Evolutionary conservation across 2,113 vertebrate genomes (phyloP), one percentile per base, ranked within the genome.

Genomic region (Ptilorrhoa leucosticta): DNA sequence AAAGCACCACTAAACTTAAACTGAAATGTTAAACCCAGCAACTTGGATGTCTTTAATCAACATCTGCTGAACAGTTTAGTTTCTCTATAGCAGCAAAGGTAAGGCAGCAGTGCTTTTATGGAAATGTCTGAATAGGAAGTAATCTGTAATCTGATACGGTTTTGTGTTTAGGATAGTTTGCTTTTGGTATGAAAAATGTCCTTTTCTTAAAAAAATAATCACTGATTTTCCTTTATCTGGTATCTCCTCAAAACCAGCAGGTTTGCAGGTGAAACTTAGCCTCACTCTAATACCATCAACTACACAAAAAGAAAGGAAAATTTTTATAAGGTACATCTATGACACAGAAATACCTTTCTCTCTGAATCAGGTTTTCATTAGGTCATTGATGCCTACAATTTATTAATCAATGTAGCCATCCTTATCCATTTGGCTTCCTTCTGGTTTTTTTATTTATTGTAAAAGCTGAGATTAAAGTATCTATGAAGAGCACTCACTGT

Each of bases 21-120:
- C 70, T 88, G 91, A 96, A 97, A 97, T 23, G 79, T 84, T 78
- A 83, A 94, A 96, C 22, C 3, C 65, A 76, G 83, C 22, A 61
- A 93, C 80, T 82, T 94, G 80, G 88, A 91, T 87, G 91, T 83
- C 88, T 90, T 96, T 95, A 96, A 96, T 91, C 95, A 96, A 97
- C 95, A 97, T 97, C 96, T 98, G 97, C 89, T 96, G 68, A 95
- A 96, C 91, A 95, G 81, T 95, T 96, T 92, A 94, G 82, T 48
- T 85, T 83, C 89, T 83, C 87, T 73, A 73, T 2, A 83, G 71
- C 66, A 93, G 82, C 54, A 83, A 81, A 91, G 87, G 87, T 93
- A 87, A 80, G 50, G 72, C 21, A 68, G 87, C 48, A 87, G 77
- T 47, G 64, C 78, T 82, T 89, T 83, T n/a, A 47, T 81, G 71